phyloP scores from a whole-genome alignment of 2,888 invertebrate genomes.

The Matsumyia berberina region DNA sequence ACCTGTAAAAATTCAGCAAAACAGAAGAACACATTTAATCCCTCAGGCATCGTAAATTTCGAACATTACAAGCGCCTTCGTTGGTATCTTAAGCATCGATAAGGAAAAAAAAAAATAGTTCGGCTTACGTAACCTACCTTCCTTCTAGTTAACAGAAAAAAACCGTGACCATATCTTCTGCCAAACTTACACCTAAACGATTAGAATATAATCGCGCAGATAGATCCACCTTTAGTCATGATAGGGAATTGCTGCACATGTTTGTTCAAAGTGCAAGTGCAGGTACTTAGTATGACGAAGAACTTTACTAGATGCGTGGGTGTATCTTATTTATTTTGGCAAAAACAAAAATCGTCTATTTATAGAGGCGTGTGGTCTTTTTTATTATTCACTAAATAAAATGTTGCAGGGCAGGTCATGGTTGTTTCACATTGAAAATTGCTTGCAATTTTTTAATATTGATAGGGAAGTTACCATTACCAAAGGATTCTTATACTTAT shows the following conservation, averaged over 20 bases:
- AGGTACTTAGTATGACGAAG: background rate
- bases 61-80: background rate
- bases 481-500: background rate
- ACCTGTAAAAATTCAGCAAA: no score
- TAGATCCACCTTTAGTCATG: background rate
- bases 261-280: background rate
- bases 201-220: background rate
- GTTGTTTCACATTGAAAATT: background rate
- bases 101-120: background rate
- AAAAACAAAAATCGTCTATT: background rate
- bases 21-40: no score
- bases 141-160: background rate
- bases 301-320: slow-evolving; percentile 4
- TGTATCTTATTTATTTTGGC: slow-evolving; percentile 17
- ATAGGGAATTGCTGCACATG: background rate
- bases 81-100: background rate
- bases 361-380: slow-evolving; percentile 12
- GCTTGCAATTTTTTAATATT: background rate
- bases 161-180: background rate
- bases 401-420: background rate
- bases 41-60: background rate
- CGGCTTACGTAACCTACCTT: background rate
- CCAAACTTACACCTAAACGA: background rate
- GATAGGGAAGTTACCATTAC: background rate
- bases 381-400: background rate